phyloP scores from a whole-genome alignment of 2,113 vertebrate species.

The Cathartes aura region DNA sequence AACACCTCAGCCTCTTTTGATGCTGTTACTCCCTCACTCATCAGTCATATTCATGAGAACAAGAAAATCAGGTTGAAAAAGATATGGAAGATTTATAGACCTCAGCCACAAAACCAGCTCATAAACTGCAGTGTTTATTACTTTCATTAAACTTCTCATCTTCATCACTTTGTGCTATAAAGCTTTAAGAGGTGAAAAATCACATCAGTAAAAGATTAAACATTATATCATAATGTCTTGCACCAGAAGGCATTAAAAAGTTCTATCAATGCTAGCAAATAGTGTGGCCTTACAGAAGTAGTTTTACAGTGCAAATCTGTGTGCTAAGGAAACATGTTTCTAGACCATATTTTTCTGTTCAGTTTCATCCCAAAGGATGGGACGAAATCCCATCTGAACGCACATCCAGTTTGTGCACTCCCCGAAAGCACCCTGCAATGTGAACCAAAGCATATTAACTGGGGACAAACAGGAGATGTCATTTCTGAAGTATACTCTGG shows the following conservation, averaged over 20 bases:
- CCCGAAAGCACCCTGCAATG: rapidly evolving
- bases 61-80: neutral
- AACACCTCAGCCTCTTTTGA: neutral
- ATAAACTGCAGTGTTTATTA: neutral
- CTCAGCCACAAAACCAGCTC: neutral
- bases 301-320: neutral
- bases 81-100: neutral
- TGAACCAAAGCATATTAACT: neutral
- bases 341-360: neutral
- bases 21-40: neutral
- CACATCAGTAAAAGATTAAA: neutral
- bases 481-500: neutral
- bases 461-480: neutral
- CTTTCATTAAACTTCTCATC: neutral
- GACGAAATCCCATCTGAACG: neutral
- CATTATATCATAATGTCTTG: neutral
- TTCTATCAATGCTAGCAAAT: neutral
- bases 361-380: neutral
- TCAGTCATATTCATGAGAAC: neutral
- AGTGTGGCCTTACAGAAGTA: neutral
- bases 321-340: neutral
- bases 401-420: neutral
- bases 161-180: neutral
- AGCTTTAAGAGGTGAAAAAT: neutral
- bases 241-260: neutral